Conservation (phyloP, 2,797 vertebrate species). For the Pitangus sulphuratus region DNA sequence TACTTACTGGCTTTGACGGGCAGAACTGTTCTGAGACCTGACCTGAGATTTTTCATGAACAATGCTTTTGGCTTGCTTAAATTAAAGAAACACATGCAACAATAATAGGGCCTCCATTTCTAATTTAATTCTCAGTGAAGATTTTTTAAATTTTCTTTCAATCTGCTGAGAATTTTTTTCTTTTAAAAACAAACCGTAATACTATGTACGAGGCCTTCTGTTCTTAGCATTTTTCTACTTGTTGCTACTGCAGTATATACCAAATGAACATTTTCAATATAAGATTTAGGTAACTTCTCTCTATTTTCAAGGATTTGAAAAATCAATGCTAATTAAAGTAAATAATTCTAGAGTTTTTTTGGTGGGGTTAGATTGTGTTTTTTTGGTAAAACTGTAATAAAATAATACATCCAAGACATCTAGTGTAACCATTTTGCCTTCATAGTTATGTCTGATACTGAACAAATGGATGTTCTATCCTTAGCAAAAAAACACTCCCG, state of each 20-base stretch:
- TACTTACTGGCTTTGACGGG: background rate
- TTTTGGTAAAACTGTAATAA: background rate
- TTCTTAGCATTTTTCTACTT: background rate
- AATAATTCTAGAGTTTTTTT: background rate
- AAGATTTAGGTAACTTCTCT: background rate
- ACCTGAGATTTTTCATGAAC: background rate
- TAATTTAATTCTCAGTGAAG: background rate
- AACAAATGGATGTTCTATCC: background rate
- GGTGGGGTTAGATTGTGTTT: rapidly evolving
- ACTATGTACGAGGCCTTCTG: background rate
- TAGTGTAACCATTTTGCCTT: background rate
- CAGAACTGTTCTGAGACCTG: background rate
- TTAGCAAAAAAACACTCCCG: background rate
- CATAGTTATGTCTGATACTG: background rate
- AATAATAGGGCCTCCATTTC: background rate
- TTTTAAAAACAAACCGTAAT: background rate
- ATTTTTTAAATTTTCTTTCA: background rate
- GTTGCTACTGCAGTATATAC: background rate
- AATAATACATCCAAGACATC: background rate
- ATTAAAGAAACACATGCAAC: background rate
- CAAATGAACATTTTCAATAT: background rate
- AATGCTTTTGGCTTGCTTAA: background rate
- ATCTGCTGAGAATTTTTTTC: background rate
- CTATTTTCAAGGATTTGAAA: background rate
- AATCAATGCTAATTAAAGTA: background rate